Percentiles rank a stretch among this genome's conserved stretches.
These are phyloP conservation scores for Zoanthus solanderi DNA, from an alignment of 92 coral and sea anemone genomes.

Conservation along the genomic window DNA sequence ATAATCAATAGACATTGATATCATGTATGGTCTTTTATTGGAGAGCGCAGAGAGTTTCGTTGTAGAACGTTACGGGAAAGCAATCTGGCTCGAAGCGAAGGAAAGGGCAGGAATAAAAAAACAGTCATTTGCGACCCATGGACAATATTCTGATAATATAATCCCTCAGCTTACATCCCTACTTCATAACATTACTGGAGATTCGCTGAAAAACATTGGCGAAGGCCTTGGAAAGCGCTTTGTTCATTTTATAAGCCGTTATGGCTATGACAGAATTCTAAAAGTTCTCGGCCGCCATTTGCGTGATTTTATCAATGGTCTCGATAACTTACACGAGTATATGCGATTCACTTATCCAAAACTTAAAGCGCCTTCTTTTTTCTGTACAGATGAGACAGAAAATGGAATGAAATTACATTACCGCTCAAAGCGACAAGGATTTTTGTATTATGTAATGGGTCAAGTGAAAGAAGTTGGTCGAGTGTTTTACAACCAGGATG, in stretches of 20 bases:
- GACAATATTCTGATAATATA: constrained; percentile 72
- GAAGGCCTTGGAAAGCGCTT: constrained; percentile 74
- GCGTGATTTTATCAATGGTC: constrained; percentile 87
- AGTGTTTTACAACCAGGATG: constrained; percentile 74
- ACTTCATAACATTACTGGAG: constrained; percentile 71
- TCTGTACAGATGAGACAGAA: constrained; percentile 86
- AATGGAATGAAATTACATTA: constrained; percentile 81
- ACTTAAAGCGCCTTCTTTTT: constrained; percentile 83
- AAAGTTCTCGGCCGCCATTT: constrained; percentile 86
- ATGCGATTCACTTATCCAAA: constrained; percentile 86
- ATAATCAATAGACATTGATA: too few relatives aligned
- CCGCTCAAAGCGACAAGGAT: constrained; percentile 87
- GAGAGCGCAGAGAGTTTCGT: constrained; percentile 70
- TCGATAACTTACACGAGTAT: constrained; percentile 88
- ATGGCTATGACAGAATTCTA: constrained; percentile 83
- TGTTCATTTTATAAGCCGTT: constrained; percentile 80
- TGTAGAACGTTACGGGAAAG: constrained; percentile 72
- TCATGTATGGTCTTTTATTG: constrained; percentile 77
- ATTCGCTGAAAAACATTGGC: constrained; percentile 45
- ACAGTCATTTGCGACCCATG: constrained; percentile 69
- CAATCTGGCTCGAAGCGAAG: constrained; percentile 72
- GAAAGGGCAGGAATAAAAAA: constrained; percentile 67
- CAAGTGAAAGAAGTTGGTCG: constrained; percentile 90
- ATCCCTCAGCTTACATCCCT: constrained; percentile 62
- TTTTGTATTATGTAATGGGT: constrained; percentile 76